These are phyloP conservation scores for Larimichthys crocea DNA, from an alignment of 2,113 vertebrate species.

Conservation along the genomic window DNA sequence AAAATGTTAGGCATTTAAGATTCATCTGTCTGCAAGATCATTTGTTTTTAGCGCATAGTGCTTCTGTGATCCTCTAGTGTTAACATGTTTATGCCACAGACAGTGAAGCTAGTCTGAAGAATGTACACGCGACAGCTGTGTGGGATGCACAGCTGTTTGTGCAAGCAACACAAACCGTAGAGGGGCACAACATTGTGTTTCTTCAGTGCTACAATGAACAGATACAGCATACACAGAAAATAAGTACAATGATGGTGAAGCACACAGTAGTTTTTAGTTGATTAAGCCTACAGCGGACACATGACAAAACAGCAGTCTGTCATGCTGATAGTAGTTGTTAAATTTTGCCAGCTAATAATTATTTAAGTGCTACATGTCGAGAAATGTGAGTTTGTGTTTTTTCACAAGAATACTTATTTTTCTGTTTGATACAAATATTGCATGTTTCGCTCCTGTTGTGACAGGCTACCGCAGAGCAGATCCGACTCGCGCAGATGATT, in stretches of 20 bases:
- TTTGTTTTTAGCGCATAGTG: background rate
- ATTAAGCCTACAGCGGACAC: background rate
- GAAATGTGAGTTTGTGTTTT: background rate
- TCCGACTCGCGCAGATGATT: constrained; percentile 99
- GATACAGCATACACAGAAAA: background rate
- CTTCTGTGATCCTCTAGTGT: background rate
- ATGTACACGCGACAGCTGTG: background rate
- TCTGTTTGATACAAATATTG: constrained; percentile 4
- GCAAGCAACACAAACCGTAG: background rate
- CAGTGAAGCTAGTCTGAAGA: background rate
- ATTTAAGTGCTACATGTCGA: background rate
- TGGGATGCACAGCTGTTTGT: background rate
- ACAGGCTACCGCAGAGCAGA: constrained; percentile 98
- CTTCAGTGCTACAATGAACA: background rate
- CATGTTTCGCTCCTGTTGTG: background rate
- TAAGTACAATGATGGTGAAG: background rate
- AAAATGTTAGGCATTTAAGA: background rate
- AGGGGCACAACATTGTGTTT: background rate
- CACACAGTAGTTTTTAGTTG: background rate
- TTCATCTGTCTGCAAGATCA: background rate
- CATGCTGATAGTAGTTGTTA: background rate
- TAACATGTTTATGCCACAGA: background rate
- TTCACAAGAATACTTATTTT: background rate
- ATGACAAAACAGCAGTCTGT: background rate
- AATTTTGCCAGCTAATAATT: background rate